Evolutionary conservation across 2,113 vertebrate genomes (phyloP).

Genomic region (Cettia cetti): DNA sequence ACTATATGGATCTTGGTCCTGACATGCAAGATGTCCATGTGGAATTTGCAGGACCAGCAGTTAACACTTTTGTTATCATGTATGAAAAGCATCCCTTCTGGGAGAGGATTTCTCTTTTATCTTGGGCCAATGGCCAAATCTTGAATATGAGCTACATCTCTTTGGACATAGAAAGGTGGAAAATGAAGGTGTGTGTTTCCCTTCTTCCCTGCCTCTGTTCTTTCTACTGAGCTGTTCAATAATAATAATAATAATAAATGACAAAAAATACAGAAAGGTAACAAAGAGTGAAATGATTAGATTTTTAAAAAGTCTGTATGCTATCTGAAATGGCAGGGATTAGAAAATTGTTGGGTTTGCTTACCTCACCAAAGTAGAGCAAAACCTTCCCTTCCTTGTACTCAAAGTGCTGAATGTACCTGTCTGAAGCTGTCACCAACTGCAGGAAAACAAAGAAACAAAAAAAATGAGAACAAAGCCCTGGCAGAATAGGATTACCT

Average conservation of each 20-base stretch:
- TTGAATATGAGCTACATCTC: not conserved
- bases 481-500: not conserved
- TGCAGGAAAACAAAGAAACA: not conserved
- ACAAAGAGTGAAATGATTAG: rapidly evolving
- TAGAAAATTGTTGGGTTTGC: not conserved
- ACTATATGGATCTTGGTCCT: not conserved
- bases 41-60: not conserved
- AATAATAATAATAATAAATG: not conserved
- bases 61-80: not conserved
- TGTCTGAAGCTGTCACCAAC: conserved; percentile 66
- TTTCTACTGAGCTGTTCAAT: not conserved
- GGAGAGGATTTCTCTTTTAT: not conserved
- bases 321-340: not conserved
- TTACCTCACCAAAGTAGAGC: conserved; percentile 73
- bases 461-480: not conserved
- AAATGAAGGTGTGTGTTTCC: not conserved
- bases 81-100: not conserved
- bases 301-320: not conserved
- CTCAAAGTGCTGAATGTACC: conserved; percentile 71
- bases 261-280: not conserved
- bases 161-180: not conserved
- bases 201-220: not conserved
- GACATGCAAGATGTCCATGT: not conserved
- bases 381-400: conserved; percentile 65
- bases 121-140: not conserved